Base-by-base conservation (phyloP, 2,888 invertebrate genomes). In the Pocota personata region DNA sequence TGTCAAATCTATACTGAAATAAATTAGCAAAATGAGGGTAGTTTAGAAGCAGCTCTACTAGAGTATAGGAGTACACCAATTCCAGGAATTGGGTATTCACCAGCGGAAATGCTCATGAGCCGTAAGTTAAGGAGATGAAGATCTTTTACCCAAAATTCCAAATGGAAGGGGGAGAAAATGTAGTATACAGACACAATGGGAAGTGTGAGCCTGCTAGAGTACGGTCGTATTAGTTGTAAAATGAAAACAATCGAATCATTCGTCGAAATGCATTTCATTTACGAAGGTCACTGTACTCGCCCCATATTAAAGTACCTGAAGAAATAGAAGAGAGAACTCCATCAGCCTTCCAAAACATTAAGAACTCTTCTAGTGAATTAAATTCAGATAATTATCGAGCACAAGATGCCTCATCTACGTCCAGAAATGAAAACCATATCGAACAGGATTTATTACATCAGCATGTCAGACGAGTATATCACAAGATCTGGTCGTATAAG, bases 31-130 rank as follows among this genome's bases (percentile, higher is more conserved):
- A 35, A 16, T 21, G 43, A 67, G 24, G 37, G 69, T 30, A 62
- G 52, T 52, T 69, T 77, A 58, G 69, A 76, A 30, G 24, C 48
- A 21, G 71, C 75, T 55, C 48, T 80, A n/a, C 48, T 62, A 48
- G 71, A 82, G 32, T 77, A 82, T 43, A 60, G 72, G 37, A 52
- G 37, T 35, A 72, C 78, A 14, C 66, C 72, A 8, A 72, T 78
- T 66, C 21, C 76, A 10, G 71, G 76, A 57, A 57, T 71, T 19
- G 52, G 64, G 14, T 71, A 57, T 57, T 77, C 82, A 12, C 64
- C 66, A 57, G 50, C 72, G 24, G 77, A 78, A 60, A 72, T 82
- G 66, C 46, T 83, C 1, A 83, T 73, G 64, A 67, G 52, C 16
- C 60, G 77, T 12, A 67, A 71, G 24, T 24, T 82, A 48, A 5